Conservation (phyloP, 2,113 vertebrate species). For the Cynopterus brachyotis region DNA sequence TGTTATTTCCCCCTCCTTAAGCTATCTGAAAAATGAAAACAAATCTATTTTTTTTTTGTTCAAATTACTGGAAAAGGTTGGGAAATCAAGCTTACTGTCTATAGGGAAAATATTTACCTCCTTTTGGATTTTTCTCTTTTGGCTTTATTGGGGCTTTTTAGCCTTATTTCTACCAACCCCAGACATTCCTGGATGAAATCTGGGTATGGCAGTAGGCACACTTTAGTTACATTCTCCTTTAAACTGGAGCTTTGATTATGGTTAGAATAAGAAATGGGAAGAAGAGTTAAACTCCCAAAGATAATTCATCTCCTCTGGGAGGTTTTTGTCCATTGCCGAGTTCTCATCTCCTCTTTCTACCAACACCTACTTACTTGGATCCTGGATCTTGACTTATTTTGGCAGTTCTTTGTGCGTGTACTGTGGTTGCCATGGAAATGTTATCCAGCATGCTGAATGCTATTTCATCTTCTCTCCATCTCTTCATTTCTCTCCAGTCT, state of each 20-base stretch:
- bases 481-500: conserved; percentile 76
- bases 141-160: not conserved
- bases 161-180: conserved; percentile 19
- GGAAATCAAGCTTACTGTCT: conserved; percentile 60
- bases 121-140: not conserved
- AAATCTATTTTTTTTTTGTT: conserved; percentile 44
- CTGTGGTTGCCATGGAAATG: conserved; percentile 85
- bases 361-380: conserved; percentile 77
- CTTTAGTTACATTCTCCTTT: not conserved
- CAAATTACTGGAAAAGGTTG: conserved; percentile 57
- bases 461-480: conserved; percentile 68
- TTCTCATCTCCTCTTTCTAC: conserved; percentile 61
- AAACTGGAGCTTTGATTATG: not conserved
- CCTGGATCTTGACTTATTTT: conserved; percentile 82
- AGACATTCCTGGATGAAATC: conserved; percentile 62
- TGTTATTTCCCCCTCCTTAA: conserved; percentile 48
- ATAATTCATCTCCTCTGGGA: conserved; percentile 51
- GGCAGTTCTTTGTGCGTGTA: conserved; percentile 78
- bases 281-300: not conserved
- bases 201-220: not conserved
- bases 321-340: conserved; percentile 32
- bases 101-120: conserved; percentile 25
- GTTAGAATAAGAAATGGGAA: conserved; percentile 12
- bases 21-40: conserved; percentile 77
- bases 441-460: conserved; percentile 66